Base-by-base conservation (phyloP, 2,113 vertebrate species). In the Anser brachyrhynchus region DNA sequence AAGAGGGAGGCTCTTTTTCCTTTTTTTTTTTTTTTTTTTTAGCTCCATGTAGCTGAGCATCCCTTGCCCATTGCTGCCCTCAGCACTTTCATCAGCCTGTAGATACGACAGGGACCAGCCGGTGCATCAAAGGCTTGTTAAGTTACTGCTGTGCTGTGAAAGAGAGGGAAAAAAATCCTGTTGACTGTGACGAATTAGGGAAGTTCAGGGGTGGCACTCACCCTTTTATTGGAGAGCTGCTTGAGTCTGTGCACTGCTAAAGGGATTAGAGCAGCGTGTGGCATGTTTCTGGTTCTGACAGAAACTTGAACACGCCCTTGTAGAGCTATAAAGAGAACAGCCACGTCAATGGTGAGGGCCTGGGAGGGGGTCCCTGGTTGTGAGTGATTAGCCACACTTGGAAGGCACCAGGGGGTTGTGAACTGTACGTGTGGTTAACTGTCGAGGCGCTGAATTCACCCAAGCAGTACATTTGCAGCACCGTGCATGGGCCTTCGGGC, bases 241-340 rank as follows among this genome's bases (percentile, higher is more conserved):
- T 93, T 91, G 81, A 91, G 81, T 44, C 90, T 95, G 81, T 92
- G 91, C 67, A 62, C 80, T 67, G 96, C 95, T 94, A 95, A 96
- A 92, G 80, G 95, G 96, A 96, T 95, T 97, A 97, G 83, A 93
- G 87, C 92, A 94, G 95, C 71, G 71, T 96, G 96, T 94, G 96
- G 96, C 92, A 59, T 95, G 91, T 94, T 97, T 93, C 96, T 97
- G 89, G 81, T 93, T 92, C 92, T 97, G 96, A 96, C 95, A 96
- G 96, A 95, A 96, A 87, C 92, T 91, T 94, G 92, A 96, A 93
- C 96, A 96, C 31, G 58, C 87, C 94, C 95, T 96, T 92, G 92
- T 85, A 95, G 86, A 96, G 87, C 87, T 95, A 70, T 93, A 96
- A 94, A 95, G 95, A 93, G 92, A 87, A 89, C 14, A 74, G 89